phyloP scores from a whole-genome alignment of 2,888 invertebrate genomes.

The Campoletis raptor region DNA sequence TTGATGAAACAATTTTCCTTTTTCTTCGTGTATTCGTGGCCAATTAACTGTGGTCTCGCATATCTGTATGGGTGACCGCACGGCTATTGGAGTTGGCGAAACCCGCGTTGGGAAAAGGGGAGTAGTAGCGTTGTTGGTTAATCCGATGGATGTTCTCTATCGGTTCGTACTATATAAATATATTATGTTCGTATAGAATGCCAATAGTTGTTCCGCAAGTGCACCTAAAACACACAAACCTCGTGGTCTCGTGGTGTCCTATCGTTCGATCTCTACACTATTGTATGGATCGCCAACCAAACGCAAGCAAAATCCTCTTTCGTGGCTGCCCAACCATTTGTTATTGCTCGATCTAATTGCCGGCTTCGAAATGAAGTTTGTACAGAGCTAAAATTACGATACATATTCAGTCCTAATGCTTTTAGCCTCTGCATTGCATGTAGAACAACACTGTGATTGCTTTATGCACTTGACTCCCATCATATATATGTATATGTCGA shows the following conservation, averaged over 20 bases:
- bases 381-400: constrained; percentile 74
- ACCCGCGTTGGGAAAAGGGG: constrained; percentile 25
- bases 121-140: constrained; percentile 48
- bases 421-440: constrained; percentile 7
- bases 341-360: constrained; percentile 80
- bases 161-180: constrained; percentile 35
- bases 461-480: constrained; percentile 63
- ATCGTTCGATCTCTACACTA: constrained; percentile 40
- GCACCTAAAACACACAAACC: constrained; percentile 56
- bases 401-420: constrained; percentile 68
- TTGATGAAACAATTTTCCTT: background rate
- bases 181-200: background rate
- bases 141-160: constrained; percentile 55
- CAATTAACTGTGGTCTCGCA: constrained; percentile 72
- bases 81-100: constrained; percentile 73
- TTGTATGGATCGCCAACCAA: constrained; percentile 33
- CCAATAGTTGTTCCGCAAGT: constrained; percentile 38
- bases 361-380: constrained; percentile 78
- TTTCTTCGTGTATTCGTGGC: constrained; percentile 75
- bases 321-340: constrained; percentile 74
- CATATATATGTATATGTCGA: background rate
- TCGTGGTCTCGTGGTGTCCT: constrained; percentile 59
- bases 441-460: constrained; percentile 71
- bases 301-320: constrained; percentile 52
- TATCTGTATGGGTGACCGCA: constrained; percentile 56